These are phyloP conservation scores for Protaetia brevitarsis DNA, from an alignment of 1,140 invertebrate species.

Conservation along the genomic window DNA sequence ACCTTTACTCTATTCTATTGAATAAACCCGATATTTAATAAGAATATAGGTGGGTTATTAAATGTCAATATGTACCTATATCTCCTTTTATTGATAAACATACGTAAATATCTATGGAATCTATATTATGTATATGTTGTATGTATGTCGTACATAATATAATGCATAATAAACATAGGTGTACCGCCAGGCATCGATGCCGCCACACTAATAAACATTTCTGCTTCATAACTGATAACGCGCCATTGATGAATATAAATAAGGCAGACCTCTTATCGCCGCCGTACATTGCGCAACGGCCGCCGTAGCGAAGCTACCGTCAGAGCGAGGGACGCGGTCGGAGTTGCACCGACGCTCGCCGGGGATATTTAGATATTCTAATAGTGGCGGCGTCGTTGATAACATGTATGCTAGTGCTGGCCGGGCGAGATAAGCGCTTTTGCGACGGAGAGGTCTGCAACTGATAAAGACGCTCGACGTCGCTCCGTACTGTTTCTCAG, in stretches of 20 bases:
- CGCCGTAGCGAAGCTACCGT: constrained; percentile 15
- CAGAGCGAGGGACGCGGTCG: constrained; percentile 28
- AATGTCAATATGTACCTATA: no score
- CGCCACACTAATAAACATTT: constrained; percentile 45
- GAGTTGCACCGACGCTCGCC: constrained; percentile 23
- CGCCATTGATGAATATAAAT: constrained; percentile 51
- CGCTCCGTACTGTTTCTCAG: constrained; percentile 42
- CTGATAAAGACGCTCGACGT: constrained; percentile 45
- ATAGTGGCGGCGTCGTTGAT: constrained; percentile 48
- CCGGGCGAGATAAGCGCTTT: constrained; percentile 43
- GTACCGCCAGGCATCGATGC: constrained; percentile 9
- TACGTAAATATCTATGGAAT: no score
- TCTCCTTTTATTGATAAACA: no score
- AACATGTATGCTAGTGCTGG: constrained; percentile 46
- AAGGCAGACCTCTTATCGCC: constrained; percentile 45
- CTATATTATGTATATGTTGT: background rate
- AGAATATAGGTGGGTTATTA: no score
- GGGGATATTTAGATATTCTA: constrained; percentile 52
- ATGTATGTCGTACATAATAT: background rate
- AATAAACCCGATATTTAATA: no score
- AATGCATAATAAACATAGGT: background rate
- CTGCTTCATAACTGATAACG: constrained; percentile 48
- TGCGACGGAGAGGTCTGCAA: constrained; percentile 42
- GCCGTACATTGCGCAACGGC: constrained; percentile 40
- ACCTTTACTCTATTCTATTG: no score